These are phyloP conservation scores for Polydrusus pterygomalis DNA, from an alignment of 2,888 invertebrate genomes.

Conservation along the genomic window DNA sequence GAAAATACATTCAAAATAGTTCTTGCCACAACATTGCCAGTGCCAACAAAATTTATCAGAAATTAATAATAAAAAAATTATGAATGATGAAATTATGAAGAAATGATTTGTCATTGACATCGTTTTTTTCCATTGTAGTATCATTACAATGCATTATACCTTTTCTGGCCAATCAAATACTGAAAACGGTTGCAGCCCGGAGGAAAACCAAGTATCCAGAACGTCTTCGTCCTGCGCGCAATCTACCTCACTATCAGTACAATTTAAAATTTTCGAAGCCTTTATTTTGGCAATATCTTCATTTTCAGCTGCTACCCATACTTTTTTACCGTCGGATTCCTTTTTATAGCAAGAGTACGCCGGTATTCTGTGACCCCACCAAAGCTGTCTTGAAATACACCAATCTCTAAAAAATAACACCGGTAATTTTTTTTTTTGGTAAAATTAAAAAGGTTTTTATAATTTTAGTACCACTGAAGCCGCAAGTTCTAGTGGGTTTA, in stretches of 20 bases:
- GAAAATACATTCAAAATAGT: too few relatives aligned
- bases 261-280: slow-evolving; percentile 80
- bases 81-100: too few relatives aligned
- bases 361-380: slow-evolving; percentile 99
- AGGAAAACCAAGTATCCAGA: slow-evolving; percentile 99
- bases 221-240: slow-evolving; percentile 94
- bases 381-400: slow-evolving; percentile 98
- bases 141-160: slow-evolving; percentile 53
- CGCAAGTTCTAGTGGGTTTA: too few relatives aligned
- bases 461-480: too few relatives aligned
- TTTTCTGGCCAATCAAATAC: slow-evolving; percentile 97
- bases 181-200: slow-evolving; percentile 96
- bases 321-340: slow-evolving; percentile 51
- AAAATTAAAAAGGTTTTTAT: too few relatives aligned
- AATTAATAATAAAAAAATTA: too few relatives aligned
- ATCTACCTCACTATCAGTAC: slow-evolving; percentile 73
- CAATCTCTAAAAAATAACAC: slow-evolving; percentile 82
- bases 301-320: slow-evolving; percentile 72
- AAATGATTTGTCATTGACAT: neutral
- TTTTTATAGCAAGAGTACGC: slow-evolving; percentile 78
- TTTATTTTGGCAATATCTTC: slow-evolving; percentile 84
- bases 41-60: too few relatives aligned
- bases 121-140: neutral
- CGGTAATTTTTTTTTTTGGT: too few relatives aligned
- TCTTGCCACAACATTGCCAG: too few relatives aligned